Conservation (phyloP, 2,888 invertebrate genomes). For the Lottia scabra region DNA sequence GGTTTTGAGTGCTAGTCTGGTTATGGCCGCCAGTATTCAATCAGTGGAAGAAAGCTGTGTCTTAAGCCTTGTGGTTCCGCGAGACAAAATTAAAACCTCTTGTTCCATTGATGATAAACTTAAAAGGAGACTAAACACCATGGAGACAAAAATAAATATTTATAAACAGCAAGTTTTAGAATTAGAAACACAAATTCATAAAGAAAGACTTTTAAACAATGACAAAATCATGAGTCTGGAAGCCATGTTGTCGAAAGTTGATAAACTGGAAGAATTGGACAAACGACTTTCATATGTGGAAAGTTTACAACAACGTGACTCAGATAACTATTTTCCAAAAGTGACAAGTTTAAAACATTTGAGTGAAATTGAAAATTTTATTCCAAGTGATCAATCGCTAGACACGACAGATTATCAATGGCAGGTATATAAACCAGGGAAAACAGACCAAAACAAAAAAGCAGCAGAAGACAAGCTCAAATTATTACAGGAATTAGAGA, state of each 20-base stretch:
- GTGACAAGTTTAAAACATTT: neutral
- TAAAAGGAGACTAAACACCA: slow-evolving; percentile 26
- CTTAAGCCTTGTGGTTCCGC: slow-evolving; percentile 50
- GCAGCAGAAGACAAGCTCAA: neutral
- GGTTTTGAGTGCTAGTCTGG: neutral
- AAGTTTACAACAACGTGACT: neutral
- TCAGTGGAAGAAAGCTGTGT: slow-evolving; percentile 43
- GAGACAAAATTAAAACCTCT: slow-evolving; percentile 50
- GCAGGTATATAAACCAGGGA: neutral
- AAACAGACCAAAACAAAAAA: neutral
- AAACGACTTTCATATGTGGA: neutral
- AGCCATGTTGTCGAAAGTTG: slow-evolving; percentile 8
- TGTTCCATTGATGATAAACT: slow-evolving; percentile 42
- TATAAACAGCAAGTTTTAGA: slow-evolving; percentile 33
- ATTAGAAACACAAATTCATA: slow-evolving; percentile 29
- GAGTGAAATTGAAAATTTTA: neutral
- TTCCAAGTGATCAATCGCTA: neutral
- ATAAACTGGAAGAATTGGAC: slow-evolving; percentile 4
- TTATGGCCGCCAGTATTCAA: neutral
- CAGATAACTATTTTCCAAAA: neutral
- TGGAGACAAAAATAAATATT: slow-evolving; percentile 33
- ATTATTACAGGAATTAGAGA: slow-evolving; percentile 15
- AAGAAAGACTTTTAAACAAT: slow-evolving; percentile 26
- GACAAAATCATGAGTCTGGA: slow-evolving; percentile 20
- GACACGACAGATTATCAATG: neutral